A percentile compares a stretch with the other conserved stretches of the same genome.
phyloP scores from a whole-genome alignment of 2,113 vertebrate genomes.

The Pangasianodon hypophthalmus region DNA sequence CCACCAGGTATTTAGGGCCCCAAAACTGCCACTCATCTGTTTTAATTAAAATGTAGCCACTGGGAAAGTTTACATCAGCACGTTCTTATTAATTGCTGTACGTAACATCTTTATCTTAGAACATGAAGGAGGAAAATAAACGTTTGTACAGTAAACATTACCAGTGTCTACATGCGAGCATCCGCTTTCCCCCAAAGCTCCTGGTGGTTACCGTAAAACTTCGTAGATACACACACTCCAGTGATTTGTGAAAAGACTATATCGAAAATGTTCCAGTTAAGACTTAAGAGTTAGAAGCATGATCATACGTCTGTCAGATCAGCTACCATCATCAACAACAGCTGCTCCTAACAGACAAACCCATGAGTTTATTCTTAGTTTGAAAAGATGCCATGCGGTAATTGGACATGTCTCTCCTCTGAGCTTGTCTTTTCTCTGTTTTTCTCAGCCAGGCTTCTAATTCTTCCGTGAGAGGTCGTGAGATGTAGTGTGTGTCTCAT shows the following conservation, averaged over 20 bases:
- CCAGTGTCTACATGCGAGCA: too few species aligned
- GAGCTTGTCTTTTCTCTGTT: neutral
- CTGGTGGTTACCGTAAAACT: too few species aligned
- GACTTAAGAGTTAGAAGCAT: neutral
- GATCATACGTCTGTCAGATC: neutral
- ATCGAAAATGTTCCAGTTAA: neutral
- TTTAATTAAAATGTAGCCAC: too few species aligned
- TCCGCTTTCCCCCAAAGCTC: too few species aligned
- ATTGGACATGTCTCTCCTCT: conserved; percentile 5
- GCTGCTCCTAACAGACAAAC: neutral
- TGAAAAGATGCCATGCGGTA: neutral
- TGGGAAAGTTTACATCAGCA: too few species aligned
- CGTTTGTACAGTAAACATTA: neutral
- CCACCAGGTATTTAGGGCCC: neutral
- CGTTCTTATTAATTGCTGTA: too few species aligned
- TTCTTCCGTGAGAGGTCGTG: neutral
- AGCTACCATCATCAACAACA: neutral
- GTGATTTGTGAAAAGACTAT: too few species aligned
- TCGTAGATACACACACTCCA: too few species aligned
- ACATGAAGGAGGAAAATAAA: too few species aligned
- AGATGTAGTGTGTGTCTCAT: neutral
- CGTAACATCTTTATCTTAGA: too few species aligned
- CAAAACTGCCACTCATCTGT: too few species aligned
- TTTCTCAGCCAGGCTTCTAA: neutral
- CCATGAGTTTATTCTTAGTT: neutral